Percentiles rank a stretch among this genome's conserved stretches.
These are phyloP conservation scores for Brachymystax lenok DNA, from an alignment of 2,797 vertebrate genomes.

Conservation along the genomic window DNA sequence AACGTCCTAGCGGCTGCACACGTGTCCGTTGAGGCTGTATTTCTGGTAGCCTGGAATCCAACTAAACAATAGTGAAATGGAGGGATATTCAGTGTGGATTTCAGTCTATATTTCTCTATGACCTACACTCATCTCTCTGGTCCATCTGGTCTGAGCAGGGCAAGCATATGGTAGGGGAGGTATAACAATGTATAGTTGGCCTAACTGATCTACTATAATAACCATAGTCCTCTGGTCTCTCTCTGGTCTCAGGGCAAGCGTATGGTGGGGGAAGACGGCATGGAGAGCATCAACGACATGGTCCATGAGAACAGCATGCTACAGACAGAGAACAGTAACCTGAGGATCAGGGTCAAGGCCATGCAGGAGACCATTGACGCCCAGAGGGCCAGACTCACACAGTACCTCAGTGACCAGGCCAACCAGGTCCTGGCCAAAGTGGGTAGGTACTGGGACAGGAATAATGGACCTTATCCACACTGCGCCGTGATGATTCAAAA, in stretches of 20 bases:
- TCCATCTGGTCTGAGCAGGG: too few relatives aligned
- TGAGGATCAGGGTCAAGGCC: constrained; percentile 93
- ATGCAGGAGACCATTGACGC: constrained; percentile 96
- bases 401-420: constrained; percentile 89
- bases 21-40: background rate
- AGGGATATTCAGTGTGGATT: background rate
- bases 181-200: too few relatives aligned
- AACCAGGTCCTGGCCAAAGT: constrained; percentile 85
- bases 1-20: too few relatives aligned
- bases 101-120: background rate
- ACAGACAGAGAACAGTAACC: constrained; percentile 93
- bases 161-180: too few relatives aligned
- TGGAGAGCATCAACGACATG: constrained; percentile 95
- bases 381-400: constrained; percentile 85
- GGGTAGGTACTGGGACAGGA: constrained; percentile 71
- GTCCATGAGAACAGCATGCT: constrained; percentile 97
- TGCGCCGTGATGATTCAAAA: background rate
- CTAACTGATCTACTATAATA: background rate
- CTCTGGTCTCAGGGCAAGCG: constrained; percentile 84
- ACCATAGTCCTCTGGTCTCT: background rate
- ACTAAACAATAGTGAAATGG: background rate
- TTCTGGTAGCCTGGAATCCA: background rate
- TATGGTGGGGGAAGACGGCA: constrained; percentile 91
- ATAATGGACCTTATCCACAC: background rate
- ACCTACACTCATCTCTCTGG: too few relatives aligned